phyloP scores from a whole-genome alignment of 1,140 invertebrate genomes.

The Aphelinus atriplicis region DNA sequence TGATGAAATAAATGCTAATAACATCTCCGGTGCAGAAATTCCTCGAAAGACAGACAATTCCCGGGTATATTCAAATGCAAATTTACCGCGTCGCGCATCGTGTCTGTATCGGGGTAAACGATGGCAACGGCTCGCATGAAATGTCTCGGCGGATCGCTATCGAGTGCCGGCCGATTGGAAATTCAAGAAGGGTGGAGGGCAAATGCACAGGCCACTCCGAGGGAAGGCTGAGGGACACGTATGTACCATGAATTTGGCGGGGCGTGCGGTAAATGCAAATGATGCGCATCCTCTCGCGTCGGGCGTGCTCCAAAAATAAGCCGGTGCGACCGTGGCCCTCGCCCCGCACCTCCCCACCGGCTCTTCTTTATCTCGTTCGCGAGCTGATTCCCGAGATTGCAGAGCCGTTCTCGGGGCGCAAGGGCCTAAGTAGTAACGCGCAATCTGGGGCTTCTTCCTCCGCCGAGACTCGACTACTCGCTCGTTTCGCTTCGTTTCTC shows the following conservation, averaged over 20 bases:
- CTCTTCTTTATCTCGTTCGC: not conserved
- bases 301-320: conserved; percentile 2
- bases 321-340: not conserved
- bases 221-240: too few relatives aligned
- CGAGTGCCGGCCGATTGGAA: conserved; percentile 1
- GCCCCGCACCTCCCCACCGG: not conserved
- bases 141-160: not conserved
- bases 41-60: too few relatives aligned
- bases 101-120: too few relatives aligned
- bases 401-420: not conserved
- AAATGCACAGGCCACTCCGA: not conserved
- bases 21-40: too few relatives aligned
- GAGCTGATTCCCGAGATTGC: not conserved
- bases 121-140: not conserved
- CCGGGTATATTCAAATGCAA: too few relatives aligned
- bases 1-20: too few relatives aligned
- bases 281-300: conserved; percentile 9
- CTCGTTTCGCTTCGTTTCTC: conserved; percentile 9
- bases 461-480: conserved; percentile 1
- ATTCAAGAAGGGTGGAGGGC: not conserved
- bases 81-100: too few relatives aligned
- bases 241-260: not conserved
- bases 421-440: not conserved
- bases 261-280: not conserved
- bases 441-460: not conserved